A percentile compares a stretch with the other conserved stretches of the same genome.
Conservation (phyloP, 1,140 invertebrate species). For the Pteromalus puparum region DNA sequence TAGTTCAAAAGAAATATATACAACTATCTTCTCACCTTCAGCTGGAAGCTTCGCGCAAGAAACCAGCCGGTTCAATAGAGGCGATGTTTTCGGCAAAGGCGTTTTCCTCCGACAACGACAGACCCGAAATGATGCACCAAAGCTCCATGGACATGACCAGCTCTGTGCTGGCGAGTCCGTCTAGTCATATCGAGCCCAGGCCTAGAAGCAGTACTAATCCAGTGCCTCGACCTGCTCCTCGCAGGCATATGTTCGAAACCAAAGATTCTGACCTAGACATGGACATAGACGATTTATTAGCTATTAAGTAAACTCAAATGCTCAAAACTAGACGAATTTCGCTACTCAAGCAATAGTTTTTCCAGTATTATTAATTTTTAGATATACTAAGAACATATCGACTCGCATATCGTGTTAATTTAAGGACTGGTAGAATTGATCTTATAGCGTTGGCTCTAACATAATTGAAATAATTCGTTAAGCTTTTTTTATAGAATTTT, state of each 20-base stretch:
- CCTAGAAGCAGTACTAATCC: constrained; percentile 12
- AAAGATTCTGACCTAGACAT: constrained; percentile 66
- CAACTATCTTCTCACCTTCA: constrained; percentile 54
- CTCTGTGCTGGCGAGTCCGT: constrained; percentile 50
- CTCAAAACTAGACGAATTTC: not conserved
- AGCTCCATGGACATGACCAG: constrained; percentile 45
- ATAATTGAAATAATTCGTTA: not conserved
- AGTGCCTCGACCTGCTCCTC: constrained; percentile 39
- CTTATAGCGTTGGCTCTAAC: not conserved
- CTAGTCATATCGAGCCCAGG: constrained; percentile 41
- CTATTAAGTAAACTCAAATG: constrained; percentile 56
- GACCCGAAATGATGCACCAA: not conserved
- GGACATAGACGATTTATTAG: constrained; percentile 67
- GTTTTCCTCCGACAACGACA: constrained; percentile 39
- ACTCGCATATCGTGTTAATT: not conserved
- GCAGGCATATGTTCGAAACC: constrained; percentile 55
- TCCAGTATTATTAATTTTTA: not conserved
- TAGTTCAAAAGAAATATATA: constrained; percentile 34
- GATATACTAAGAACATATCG: not conserved
- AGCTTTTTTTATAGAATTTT: constrained; percentile 14
- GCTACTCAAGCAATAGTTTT: constrained; percentile 6
- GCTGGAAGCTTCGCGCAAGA: constrained; percentile 62
- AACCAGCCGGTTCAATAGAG: constrained; percentile 66
- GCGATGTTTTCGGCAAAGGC: constrained; percentile 66
- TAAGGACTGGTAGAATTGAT: too few relatives aligned